Evolutionary conservation across 2,797 vertebrate genomes (phyloP).

Genomic region (Pseudochirops corinnae): DNA sequence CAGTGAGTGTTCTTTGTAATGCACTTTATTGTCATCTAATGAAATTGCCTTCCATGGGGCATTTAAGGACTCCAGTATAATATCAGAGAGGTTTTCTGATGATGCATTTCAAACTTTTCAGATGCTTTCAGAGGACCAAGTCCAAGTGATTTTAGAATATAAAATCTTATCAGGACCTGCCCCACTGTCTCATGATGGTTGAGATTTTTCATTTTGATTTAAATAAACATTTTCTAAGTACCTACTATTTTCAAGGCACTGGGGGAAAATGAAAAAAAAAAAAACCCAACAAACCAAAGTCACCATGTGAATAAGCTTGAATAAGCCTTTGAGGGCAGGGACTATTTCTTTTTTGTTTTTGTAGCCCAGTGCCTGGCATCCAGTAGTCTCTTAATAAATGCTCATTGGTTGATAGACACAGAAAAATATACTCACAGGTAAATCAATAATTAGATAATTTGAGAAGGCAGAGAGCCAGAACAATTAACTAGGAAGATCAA

Average conservation of each 20-base stretch:
- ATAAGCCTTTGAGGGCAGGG: not conserved
- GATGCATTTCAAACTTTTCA: not conserved
- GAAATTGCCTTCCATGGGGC: not conserved
- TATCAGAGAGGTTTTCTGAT: not conserved
- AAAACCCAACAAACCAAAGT: not conserved
- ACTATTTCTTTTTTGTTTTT: not conserved
- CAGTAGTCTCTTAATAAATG: not conserved
- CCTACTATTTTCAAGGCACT: not conserved
- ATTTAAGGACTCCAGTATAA: not conserved
- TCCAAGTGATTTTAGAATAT: not conserved
- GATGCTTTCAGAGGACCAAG: not conserved
- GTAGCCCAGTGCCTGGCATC: no score
- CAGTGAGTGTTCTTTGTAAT: not conserved
- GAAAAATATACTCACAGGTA: not conserved
- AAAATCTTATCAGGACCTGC: not conserved
- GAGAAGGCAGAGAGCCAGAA: not conserved
- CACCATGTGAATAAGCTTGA: not conserved
- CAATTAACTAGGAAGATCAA: not conserved
- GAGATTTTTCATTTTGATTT: not conserved
- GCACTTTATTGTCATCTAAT: not conserved
- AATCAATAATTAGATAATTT: not conserved
- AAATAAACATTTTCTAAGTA: not conserved
- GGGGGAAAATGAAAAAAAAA: not conserved
- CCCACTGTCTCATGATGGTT: not conserved
- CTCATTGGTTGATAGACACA: not conserved